Conservation (phyloP, 2,888 invertebrate species). For the Baronia brevicornis region DNA sequence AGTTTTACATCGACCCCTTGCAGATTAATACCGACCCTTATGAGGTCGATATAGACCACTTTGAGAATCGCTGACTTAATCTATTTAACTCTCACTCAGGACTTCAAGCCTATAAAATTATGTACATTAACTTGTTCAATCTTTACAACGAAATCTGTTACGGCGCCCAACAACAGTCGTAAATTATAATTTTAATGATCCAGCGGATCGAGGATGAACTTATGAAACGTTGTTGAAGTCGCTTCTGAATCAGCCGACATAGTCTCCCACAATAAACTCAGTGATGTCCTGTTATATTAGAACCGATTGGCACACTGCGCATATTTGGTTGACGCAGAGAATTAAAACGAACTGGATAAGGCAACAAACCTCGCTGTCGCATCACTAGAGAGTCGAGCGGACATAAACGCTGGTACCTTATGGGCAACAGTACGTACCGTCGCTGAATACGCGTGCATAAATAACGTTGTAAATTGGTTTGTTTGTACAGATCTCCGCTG, state of each 20-base stretch:
- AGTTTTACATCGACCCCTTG: no score
- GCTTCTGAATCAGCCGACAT: neutral
- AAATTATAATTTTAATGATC: slow-evolving; percentile 11
- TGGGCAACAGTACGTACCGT: slow-evolving; percentile 21
- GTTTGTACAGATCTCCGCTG: slow-evolving; percentile 42
- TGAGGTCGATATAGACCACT: no score
- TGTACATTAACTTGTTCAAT: slow-evolving; percentile 10
- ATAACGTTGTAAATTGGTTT: slow-evolving; percentile 47
- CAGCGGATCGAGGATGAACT: slow-evolving; percentile 2
- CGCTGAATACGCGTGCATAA: slow-evolving; percentile 30
- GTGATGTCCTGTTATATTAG: slow-evolving; percentile 8
- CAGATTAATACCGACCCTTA: no score
- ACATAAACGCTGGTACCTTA: slow-evolving; percentile 41
- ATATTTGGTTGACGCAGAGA: slow-evolving; percentile 10
- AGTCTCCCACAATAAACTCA: slow-evolving; percentile 14
- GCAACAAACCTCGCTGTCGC: slow-evolving; percentile 12
- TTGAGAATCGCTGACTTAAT: no score
- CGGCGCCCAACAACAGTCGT: slow-evolving; percentile 7
- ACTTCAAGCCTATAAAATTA: slow-evolving; percentile 3
- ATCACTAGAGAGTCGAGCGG: slow-evolving; percentile 19
- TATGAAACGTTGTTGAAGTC: neutral
- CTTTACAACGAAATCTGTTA: slow-evolving; percentile 7
- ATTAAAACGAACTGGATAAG: slow-evolving; percentile 9
- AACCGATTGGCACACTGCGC: slow-evolving; percentile 1
- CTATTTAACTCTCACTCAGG: no score